Evolutionary conservation across 2,888 invertebrate genomes (phyloP).

Genomic region (Iselma pallidipennis): DNA sequence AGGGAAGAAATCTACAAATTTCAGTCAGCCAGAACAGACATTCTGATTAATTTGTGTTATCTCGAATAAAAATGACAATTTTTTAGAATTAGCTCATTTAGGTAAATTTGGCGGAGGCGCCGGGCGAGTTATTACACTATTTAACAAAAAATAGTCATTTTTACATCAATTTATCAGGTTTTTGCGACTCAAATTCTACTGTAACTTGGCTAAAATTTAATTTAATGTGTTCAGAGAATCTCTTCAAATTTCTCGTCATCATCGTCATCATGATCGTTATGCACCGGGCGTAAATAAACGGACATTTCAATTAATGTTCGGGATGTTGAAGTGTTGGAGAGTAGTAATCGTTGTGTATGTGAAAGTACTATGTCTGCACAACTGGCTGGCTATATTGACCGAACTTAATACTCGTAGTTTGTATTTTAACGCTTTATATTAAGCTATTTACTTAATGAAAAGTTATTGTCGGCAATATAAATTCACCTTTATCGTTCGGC

Average conservation of each 20-base stretch:
- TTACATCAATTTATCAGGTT: not conserved
- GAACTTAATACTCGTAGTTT: not conserved
- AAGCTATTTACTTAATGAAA: not conserved
- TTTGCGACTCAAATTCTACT: not conserved
- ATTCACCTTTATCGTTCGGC: not conserved
- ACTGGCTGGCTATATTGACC: not conserved
- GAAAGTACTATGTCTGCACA: not conserved
- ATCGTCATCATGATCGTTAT: not conserved
- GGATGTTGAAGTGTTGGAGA: not conserved
- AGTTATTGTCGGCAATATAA: not conserved
- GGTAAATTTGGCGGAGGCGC: not conserved
- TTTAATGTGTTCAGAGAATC: not conserved
- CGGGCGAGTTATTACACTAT: not conserved
- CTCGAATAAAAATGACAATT: too few relatives aligned
- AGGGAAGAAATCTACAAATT: not conserved
- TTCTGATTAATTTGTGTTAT: too few relatives aligned
- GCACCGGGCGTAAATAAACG: not conserved
- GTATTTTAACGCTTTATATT: not conserved
- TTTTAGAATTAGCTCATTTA: too few relatives aligned
- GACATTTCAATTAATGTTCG: not conserved
- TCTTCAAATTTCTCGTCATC: not conserved
- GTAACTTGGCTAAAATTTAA: not conserved
- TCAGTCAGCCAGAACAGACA: too few relatives aligned
- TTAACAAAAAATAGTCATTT: not conserved
- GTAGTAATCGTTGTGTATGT: not conserved